Evolutionary conservation across 2,888 invertebrate species (phyloP).

Genomic region (Rhaphigaster nebulosa): DNA sequence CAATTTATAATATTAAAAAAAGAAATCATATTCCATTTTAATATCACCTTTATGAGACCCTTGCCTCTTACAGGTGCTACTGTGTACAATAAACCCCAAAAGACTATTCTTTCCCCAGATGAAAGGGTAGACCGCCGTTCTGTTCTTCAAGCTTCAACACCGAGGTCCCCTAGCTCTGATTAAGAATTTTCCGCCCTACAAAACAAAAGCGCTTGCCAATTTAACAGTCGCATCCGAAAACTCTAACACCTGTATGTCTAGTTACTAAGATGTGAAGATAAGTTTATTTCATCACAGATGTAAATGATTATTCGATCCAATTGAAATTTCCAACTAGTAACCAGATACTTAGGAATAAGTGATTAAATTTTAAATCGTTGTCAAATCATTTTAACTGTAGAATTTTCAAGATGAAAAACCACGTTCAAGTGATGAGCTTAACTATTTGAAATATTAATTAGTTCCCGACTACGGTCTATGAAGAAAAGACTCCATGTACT

Average conservation of each 20-base stretch:
- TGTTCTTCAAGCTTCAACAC: not conserved
- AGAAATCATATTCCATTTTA: not conserved
- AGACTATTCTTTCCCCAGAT: not conserved
- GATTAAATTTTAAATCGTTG: too few relatives aligned
- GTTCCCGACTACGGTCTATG: too few relatives aligned
- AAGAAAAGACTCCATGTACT: too few relatives aligned
- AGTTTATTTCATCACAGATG: not conserved
- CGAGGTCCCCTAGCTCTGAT: not conserved
- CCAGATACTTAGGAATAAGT: not conserved
- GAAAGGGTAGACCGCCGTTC: not conserved
- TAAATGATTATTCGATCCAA: not conserved
- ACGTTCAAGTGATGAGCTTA: too few relatives aligned
- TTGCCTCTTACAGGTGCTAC: not conserved
- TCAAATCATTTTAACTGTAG: too few relatives aligned
- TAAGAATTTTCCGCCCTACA: slow-evolving; percentile 40
- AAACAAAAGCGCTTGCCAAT: slow-evolving; percentile 40
- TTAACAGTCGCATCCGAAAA: slow-evolving; percentile 18
- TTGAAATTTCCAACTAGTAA: not conserved
- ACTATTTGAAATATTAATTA: too few relatives aligned
- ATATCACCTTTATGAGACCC: not conserved
- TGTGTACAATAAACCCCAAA: not conserved
- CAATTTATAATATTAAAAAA: not conserved
- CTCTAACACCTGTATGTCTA: not conserved
- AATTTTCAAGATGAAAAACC: too few relatives aligned
- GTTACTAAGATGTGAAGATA: not conserved